These are phyloP conservation scores for Orchesella flavescens DNA, from an alignment of 2,888 invertebrate species.

Conservation along the genomic window DNA sequence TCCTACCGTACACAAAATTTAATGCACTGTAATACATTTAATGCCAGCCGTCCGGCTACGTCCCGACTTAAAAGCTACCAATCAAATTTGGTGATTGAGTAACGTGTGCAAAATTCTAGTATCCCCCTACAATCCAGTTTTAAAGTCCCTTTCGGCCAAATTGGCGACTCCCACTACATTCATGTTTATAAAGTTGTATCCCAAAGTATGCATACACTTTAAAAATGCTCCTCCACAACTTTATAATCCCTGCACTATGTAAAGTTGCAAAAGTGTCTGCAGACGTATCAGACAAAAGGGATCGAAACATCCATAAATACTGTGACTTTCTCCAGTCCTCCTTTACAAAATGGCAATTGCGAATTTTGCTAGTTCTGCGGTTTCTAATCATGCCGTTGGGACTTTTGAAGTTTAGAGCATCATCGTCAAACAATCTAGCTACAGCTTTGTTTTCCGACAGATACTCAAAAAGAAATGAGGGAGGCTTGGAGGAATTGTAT, in stretches of 20 bases:
- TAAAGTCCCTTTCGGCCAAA: no score
- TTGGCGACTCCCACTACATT: conserved; percentile 8
- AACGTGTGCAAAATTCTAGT: no score
- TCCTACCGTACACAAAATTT: no score
- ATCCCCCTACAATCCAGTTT: no score
- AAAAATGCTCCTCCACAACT: neutral
- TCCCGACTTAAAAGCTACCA: no score
- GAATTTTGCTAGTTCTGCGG: neutral
- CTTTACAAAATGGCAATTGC: neutral
- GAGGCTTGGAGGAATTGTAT: neutral
- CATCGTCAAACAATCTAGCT: neutral
- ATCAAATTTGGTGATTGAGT: no score
- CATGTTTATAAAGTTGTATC: neutral
- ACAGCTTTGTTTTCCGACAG: neutral
- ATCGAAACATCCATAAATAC: conserved; percentile 1
- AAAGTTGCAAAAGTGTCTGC: neutral
- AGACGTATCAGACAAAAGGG: neutral
- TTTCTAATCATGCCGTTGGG: neutral
- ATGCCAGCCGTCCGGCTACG: no score
- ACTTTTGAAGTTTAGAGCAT: neutral
- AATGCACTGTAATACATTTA: no score
- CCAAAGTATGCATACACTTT: conserved; percentile 11
- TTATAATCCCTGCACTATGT: conserved; percentile 10
- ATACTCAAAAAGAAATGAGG: neutral
- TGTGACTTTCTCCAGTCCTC: neutral